These are phyloP conservation scores for Scyliorhinus canicula DNA, from an alignment of 2,797 vertebrate genomes.

Conservation along the genomic window DNA sequence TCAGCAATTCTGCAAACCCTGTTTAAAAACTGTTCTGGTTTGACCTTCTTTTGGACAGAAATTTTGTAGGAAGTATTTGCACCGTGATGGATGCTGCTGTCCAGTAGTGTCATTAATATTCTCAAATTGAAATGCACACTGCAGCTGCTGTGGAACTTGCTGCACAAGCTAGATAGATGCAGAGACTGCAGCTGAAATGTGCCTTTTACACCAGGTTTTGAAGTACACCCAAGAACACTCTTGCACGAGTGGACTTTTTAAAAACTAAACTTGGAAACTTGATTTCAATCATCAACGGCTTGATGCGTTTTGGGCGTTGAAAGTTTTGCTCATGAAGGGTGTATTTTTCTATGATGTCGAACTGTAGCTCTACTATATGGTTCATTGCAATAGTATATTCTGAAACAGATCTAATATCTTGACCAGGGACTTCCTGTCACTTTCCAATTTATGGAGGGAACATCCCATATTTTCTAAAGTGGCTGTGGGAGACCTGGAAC, in stretches of 20 bases:
- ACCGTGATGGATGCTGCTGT: not conserved
- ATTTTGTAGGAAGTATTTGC: not conserved
- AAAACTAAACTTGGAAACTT: not conserved
- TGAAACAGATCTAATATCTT: no score
- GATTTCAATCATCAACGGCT: not conserved
- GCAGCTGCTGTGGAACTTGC: not conserved
- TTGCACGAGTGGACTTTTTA: not conserved
- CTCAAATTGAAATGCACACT: not conserved
- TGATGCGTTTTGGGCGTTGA: not conserved
- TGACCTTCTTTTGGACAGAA: no score
- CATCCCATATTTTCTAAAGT: not conserved
- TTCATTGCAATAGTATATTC: no score
- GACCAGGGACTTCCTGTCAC: no score
- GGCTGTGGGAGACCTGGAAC: no score
- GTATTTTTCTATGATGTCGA: no score
- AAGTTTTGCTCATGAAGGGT: no score
- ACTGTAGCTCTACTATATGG: not conserved
- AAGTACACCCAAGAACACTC: not conserved
- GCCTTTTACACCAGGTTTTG: not conserved
- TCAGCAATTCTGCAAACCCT: not conserved
- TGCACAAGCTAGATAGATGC: not conserved
- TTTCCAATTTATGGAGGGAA: not conserved
- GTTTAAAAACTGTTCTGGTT: no score
- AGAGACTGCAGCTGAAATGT: no score
- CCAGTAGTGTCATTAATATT: not conserved